Base-by-base conservation (phyloP, 2,797 vertebrate species). In the Oryzias dopingdopingensis region DNA sequence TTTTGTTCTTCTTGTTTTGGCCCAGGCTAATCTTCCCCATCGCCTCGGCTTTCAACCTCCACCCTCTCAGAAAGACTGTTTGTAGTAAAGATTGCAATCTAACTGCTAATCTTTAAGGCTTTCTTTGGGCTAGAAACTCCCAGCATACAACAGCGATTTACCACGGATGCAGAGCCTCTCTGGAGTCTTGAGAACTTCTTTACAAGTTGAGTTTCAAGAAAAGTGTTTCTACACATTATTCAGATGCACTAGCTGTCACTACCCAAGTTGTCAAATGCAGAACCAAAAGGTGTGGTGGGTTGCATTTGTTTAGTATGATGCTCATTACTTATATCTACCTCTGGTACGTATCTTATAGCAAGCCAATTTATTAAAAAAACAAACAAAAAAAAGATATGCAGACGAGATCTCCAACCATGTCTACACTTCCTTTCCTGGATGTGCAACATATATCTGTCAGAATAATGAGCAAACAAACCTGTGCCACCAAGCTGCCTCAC, bases 11-110 rank as follows among this genome's bases (percentile, higher is more conserved):
- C 76, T 81, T 81, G 82, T 88, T 88, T 74, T 59, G 29, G 52
- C 57, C 29, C 3, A 0, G 51, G 63, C 74, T 89, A 86, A 87
- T 89, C 88, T 86, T 63, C 77, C 77, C 81, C 82, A 90, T 88
- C 83, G 47, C 53, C 71, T 50, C 67, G 53, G 81, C 82, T 81
- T 70, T 67, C 67, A 61, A 72, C 41, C 67, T 77, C 72, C 80
- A 76, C 70, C 76, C 70, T 5, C 45, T 61, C 52, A 52, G 67
- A 77, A 54, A 77, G 68, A 71, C 74, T 83, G 85, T 87, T 88
- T 87, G 85, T 80, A 81, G 84, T 85, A 82, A 87, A 88, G 85
- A 88, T 87, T 74, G 66, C 65, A 82, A 89, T 89, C 89, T 87
- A 83, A 86, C 77, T 68, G 81, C 80, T 88, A 84, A 88, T 89